Evolutionary conservation across 2,797 vertebrate genomes (phyloP).

Genomic region (Channallabes apus): DNA sequence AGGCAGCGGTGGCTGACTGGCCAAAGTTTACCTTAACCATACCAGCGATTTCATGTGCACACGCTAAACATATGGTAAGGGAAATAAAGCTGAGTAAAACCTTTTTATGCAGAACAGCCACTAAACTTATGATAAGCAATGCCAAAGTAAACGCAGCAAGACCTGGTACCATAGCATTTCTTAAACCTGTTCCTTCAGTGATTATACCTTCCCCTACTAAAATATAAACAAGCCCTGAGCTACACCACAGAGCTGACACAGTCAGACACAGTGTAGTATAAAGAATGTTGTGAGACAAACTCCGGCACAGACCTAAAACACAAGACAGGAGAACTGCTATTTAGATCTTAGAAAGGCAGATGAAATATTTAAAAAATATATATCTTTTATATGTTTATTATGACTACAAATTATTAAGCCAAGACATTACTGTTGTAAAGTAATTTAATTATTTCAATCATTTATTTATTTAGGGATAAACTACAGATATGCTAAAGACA

Average conservation of each 20-base stretch:
- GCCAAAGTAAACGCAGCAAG: conserved; percentile 77
- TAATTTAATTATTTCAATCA: background rate
- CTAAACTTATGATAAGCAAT: conserved; percentile 72
- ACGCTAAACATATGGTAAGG: conserved; percentile 73
- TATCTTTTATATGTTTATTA: background rate
- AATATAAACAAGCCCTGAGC: conserved; percentile 77
- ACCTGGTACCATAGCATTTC: conserved; percentile 76
- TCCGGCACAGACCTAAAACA: conserved; percentile 73
- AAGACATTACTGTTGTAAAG: background rate
- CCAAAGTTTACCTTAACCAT: conserved; percentile 67
- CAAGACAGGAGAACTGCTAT: background rate
- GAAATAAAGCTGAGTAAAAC: conserved; percentile 70
- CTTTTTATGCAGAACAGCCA: conserved; percentile 69
- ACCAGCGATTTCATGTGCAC: conserved; percentile 79
- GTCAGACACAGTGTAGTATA: conserved; percentile 79
- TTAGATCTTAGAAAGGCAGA: background rate
- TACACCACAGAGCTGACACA: conserved; percentile 79
- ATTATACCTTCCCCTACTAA: conserved; percentile 72
- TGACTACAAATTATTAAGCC: background rate
- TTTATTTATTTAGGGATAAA: background rate
- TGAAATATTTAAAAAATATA: background rate
- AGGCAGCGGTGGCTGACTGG: conserved; percentile 77
- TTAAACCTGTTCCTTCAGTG: conserved; percentile 45
- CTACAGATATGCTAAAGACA: background rate
- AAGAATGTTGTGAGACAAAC: conserved; percentile 65